phyloP scores from a whole-genome alignment of 2,888 invertebrate species.

The Perizoma flavofasciatum region DNA sequence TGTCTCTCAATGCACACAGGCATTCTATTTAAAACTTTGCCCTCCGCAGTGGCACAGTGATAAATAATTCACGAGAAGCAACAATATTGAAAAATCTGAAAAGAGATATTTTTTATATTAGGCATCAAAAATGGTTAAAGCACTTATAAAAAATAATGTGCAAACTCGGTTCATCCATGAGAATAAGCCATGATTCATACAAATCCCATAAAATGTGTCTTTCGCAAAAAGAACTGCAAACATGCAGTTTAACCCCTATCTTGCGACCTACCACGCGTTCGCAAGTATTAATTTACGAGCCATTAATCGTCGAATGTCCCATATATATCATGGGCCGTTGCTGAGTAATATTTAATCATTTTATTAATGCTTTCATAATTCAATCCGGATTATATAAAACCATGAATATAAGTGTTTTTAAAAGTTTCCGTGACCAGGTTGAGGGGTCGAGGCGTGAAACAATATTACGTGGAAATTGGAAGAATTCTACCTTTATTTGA shows the following conservation, averaged over 20 bases:
- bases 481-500: not conserved
- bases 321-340: constrained; percentile 32
- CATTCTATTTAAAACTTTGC: no score
- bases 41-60: no score
- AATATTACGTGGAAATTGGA: no score
- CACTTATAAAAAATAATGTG: no score
- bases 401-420: constrained; percentile 1
- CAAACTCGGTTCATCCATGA: no score
- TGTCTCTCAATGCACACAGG: no score
- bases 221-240: constrained; percentile 46
- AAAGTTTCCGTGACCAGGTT: no score
- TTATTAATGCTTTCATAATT: constrained; percentile 40
- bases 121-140: no score
- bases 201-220: constrained; percentile 14
- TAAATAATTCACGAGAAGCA: no score
- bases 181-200: not conserved
- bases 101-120: no score
- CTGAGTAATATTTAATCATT: constrained; percentile 40
- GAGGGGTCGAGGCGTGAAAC: no score
- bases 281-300: constrained; percentile 35
- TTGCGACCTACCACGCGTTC: constrained; percentile 35
- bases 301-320: constrained; percentile 37
- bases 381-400: constrained; percentile 20
- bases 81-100: no score
- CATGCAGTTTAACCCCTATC: constrained; percentile 32